Evolutionary conservation across 2,797 vertebrate species (phyloP), one percentile per base, ranked within the genome.

Genomic region (Chelmon rostratus): DNA sequence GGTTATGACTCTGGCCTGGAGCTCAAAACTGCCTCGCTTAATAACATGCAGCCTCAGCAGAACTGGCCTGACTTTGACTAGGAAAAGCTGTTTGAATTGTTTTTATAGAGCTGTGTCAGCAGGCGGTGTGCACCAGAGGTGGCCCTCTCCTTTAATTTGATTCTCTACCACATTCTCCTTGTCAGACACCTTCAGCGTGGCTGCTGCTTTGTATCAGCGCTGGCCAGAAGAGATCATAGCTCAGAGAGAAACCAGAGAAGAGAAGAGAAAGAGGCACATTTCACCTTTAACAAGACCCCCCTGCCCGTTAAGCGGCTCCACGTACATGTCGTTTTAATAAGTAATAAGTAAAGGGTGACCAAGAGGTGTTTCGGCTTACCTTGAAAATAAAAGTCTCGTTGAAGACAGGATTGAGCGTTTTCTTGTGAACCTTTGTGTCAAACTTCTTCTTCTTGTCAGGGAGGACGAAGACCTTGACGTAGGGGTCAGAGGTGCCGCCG

Each of bases 391-490:
- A 99, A 31, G 97, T 97, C 89, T 99, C 98, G 0, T 99, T 99
- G 94, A 99, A 99, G 88, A 96, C 96, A 0, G 98, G 98, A 82
- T 99, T 99, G 66, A 99, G 95, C 0, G 98, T 99, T 94, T 99
- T 99, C 92, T 98, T 97, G 88, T 99, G 98, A 66, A 99, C 98
- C 92, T 99, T 99, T 81, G 98, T 99, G 93, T 99, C 98, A 0
- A 91, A 98, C 89, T 99, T 99, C 81, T 99, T 99, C 94, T 99
- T 99, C 94, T 99, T 99, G 94, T 99, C 98, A 0, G 98, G 98
- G 58, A 99, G 96, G 57, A 99, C 95, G 71, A 96, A 98, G 82
- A 99, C 96, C 86, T 98, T 99, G 81, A 99, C 98, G 0, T 99
- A 99, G 0, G 98, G 98, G 85, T 99, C 98, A 0, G 98, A 99